These are phyloP conservation scores for Portevinia maculata DNA, from an alignment of 2,888 invertebrate genomes.

Conservation along the genomic window DNA sequence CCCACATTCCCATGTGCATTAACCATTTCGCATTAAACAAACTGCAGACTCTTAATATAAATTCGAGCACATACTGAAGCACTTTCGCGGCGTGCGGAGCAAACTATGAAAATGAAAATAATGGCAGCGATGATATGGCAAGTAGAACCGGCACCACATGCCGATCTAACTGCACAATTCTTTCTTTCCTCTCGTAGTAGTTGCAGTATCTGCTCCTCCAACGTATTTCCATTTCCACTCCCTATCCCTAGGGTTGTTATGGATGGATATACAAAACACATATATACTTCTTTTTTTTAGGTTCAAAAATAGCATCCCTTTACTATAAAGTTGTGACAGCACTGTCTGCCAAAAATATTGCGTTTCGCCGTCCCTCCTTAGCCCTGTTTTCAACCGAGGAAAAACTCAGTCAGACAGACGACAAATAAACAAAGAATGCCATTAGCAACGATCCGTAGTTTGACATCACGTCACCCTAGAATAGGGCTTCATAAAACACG, in stretches of 20 bases:
- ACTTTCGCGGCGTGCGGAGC: conserved; percentile 10
- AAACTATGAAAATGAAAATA: conserved; percentile 65
- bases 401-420: conserved; percentile 54
- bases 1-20: conserved; percentile 61
- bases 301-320: conserved; percentile 33
- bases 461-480: conserved; percentile 5
- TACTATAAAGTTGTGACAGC: conserved; percentile 2
- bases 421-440: conserved; percentile 66
- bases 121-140: conserved; percentile 70
- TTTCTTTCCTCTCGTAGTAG: not conserved
- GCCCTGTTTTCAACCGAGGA: not conserved
- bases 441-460: conserved; percentile 38
- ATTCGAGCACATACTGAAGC: conserved; percentile 45
- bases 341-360: conserved; percentile 57
- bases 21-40: conserved; percentile 67
- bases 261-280: too few relatives aligned
- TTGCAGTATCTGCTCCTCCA: not conserved
- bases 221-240: not conserved
- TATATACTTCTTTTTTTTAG: not conserved
- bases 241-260: not conserved
- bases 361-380: conserved; percentile 14
- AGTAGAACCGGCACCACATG: conserved; percentile 57
- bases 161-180: conserved; percentile 38
- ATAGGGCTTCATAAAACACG: not conserved
- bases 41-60: conserved; percentile 64